phyloP scores from a whole-genome alignment of 2,797 vertebrate genomes.

The Ptychobarbus kaznakovi region DNA sequence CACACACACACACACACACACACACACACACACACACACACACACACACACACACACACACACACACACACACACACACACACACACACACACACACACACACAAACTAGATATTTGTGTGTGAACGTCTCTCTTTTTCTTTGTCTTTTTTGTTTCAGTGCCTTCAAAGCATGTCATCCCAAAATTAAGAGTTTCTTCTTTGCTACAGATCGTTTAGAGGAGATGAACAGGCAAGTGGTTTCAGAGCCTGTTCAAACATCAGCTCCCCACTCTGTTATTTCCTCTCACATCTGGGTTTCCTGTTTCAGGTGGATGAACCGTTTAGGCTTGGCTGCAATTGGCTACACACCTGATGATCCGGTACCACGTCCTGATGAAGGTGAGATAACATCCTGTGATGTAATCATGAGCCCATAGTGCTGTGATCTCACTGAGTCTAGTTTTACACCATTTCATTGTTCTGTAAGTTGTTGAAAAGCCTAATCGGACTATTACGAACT shows the following conservation, averaged over 20 bases:
- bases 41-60: background rate
- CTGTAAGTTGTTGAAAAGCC: background rate
- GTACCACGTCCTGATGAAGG: slow-evolving; percentile 83
- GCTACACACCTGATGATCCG: slow-evolving; percentile 83
- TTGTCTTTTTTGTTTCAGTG: slow-evolving; percentile 62
- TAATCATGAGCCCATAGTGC: slow-evolving; percentile 4
- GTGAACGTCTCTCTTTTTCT: background rate
- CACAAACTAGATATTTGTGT: background rate
- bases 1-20: too few relatives aligned
- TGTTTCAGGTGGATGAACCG: slow-evolving; percentile 82
- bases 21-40: background rate
- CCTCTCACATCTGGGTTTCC: background rate
- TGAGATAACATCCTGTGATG: slow-evolving; percentile 61
- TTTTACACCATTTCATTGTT: background rate
- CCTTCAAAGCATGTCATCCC: slow-evolving; percentile 83
- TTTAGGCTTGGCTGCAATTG: slow-evolving; percentile 81
- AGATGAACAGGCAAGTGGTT: slow-evolving; percentile 81
- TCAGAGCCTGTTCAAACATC: background rate
- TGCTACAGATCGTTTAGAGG: slow-evolving; percentile 75
- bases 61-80: too few relatives aligned
- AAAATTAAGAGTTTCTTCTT: slow-evolving; percentile 85
- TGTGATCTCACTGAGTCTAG: background rate
- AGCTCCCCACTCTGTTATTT: background rate
- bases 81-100: too few relatives aligned
- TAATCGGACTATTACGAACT: background rate